Base-by-base conservation (phyloP, 2,888 invertebrate genomes). In the Melanophora roralis region DNA sequence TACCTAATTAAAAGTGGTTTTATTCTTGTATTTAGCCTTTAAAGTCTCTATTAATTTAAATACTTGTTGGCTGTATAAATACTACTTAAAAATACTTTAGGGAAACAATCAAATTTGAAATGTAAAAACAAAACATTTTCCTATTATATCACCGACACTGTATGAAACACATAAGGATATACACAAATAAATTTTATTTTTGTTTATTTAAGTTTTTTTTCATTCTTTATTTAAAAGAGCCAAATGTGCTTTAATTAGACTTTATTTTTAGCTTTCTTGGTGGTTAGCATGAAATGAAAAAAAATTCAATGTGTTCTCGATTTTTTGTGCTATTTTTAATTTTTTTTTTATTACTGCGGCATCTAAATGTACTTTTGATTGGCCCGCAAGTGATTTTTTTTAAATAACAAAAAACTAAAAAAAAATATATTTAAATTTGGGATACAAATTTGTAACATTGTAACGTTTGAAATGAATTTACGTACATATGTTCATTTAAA, bases 271-370 rank as follows among this genome's bases (percentile, higher is more conserved):
- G 27, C 23, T 36, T n/a, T 38, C n/a, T 8, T 38, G 36, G 11
- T n/a, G n/a, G n/a, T n/a, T 21, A 47, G 32, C 53, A 34, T 7
- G 19, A 53, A 59, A 59, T 3, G 2, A 34, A 36, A 36, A 21
- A 36, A 32, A 59, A 40, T 45, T 38, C 59, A 49, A 69, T 69
- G 49, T 69, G 69, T 34, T 69, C 57, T 69, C 49, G 59, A 69
- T 59, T 59, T 57, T 68, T 65, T 47, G 34, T 32, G 11, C 45
- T 60, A 43, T 62, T 45, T 59, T 47, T 64, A 8, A 12, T 14
- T 14, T 59, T 60, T n/a, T 43, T 43, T 40, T 14, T 16, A 14
- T 43, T 36, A 2, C 3, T 23, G n/a, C 14, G 16, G 43, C 11
- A 16, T 49, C 3, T 27, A 27, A 5, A 27, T 21, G 34, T 47